phyloP scores from a whole-genome alignment of 2,113 vertebrate species.

The Cottus gobio region DNA sequence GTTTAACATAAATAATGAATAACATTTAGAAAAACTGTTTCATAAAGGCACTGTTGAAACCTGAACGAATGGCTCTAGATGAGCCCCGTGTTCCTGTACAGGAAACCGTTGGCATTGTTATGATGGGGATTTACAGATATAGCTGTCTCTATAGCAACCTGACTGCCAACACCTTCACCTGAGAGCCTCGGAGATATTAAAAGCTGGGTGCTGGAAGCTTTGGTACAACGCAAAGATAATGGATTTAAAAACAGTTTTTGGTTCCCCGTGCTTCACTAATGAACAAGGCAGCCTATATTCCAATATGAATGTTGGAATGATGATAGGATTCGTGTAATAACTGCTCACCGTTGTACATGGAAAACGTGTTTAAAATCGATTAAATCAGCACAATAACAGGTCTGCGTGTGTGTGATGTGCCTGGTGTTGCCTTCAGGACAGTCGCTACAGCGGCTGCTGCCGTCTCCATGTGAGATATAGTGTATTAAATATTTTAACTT shows the following conservation, averaged over 20 bases:
- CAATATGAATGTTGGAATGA: not conserved
- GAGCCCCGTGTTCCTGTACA: not conserved
- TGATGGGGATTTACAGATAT: slow-evolving; percentile 26
- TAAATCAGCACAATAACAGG: not conserved
- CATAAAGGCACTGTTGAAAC: not conserved
- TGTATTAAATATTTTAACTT: not conserved
- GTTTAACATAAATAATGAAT: not conserved
- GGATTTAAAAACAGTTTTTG: not conserved
- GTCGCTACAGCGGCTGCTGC: not conserved
- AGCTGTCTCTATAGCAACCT: slow-evolving; percentile 43
- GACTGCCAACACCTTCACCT: slow-evolving; percentile 38
- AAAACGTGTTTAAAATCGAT: too few species aligned
- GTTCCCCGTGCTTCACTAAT: not conserved
- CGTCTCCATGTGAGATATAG: not conserved
- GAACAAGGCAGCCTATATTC: not conserved
- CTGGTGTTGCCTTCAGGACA: not conserved
- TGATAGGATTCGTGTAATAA: not conserved
- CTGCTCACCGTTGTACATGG: not conserved
- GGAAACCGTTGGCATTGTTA: slow-evolving; percentile 1
- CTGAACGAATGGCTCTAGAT: not conserved
- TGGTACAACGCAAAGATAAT: not conserved
- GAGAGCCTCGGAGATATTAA: not conserved
- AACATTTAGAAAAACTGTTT: not conserved
- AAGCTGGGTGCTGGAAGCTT: slow-evolving; percentile 5
- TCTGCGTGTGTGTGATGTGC: not conserved